Percentiles rank a stretch among this genome's conserved stretches.
These are phyloP conservation scores for Hartigia nigra DNA, from an alignment of 2,888 invertebrate species.

Conservation along the genomic window DNA sequence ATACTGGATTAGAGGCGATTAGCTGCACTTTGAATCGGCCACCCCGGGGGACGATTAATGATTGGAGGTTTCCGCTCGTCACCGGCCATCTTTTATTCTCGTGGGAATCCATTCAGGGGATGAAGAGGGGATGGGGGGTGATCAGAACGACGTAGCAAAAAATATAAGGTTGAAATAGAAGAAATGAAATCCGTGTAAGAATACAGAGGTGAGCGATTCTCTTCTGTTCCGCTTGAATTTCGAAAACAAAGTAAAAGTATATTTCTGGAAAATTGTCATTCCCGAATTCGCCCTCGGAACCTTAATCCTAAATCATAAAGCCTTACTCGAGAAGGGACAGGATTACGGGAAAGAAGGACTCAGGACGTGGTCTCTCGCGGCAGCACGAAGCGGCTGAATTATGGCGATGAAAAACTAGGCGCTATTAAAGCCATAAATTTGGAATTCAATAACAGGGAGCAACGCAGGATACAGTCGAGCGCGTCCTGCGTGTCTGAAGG, in stretches of 20 bases:
- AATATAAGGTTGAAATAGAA: not conserved
- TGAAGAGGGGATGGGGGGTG: not conserved
- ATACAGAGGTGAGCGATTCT: not conserved
- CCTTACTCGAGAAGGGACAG: not conserved
- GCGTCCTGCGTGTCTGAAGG: not conserved
- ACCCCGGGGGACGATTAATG: not conserved
- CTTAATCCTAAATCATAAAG: not conserved
- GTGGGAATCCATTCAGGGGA: not conserved
- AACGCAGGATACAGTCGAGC: slow-evolving; percentile 34
- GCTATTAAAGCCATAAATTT: slow-evolving; percentile 65
- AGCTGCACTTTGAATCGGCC: not conserved
- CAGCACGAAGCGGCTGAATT: slow-evolving; percentile 46
- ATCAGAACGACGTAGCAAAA: not conserved
- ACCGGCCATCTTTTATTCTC: not conserved
- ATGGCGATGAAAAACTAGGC: slow-evolving; percentile 55
- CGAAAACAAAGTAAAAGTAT: not conserved
- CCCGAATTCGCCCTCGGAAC: not conserved
- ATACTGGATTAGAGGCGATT: not conserved
- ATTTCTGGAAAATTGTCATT: not conserved
- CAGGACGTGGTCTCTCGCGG: not conserved
- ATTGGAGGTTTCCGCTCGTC: not conserved
- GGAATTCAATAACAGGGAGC: slow-evolving; percentile 57
- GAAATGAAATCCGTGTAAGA: not conserved
- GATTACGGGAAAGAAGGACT: not conserved
- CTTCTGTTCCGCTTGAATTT: not conserved